Base-by-base conservation (phyloP, 2,113 vertebrate species). In the Oncorhynchus masou region DNA sequence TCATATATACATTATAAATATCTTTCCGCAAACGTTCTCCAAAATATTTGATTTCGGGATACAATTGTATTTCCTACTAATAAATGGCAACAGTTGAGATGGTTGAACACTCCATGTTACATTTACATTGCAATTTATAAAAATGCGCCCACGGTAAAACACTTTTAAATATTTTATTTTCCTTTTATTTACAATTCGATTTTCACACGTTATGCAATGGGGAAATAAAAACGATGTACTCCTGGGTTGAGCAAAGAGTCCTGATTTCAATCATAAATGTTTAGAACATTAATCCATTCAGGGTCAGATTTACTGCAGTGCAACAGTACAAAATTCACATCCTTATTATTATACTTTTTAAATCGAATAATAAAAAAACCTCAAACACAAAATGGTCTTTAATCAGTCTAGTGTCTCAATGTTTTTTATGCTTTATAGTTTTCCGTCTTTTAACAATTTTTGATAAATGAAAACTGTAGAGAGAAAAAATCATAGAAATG, bases 151-250 rank as follows among this genome's bases (percentile, higher is more conserved):
- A 83, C 76, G 74, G 45, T 76, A 67, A 79, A 78, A 71, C 70
- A 79, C 79, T 85, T 79, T 91, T 93, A 94, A 94, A 94, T 85
- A 82, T 84, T 89, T 86, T 85, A 80, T 80, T 91, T 84, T 71
- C 78, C 86, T 86, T 80, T 85, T 91, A 92, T 93, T 82, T 92
- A 92, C 90, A 92, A 69, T 74, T 81, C 69, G 70, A 57, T 69
- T 60, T 66, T 49, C 68, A 77, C 82, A 72, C 73, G n/a, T 65
- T 16, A 16, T 60, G 54, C 25, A 69, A 70, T 70, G 39, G 39
- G 39, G 9, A 29, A 57, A 79, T 72, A 64, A 22, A 2, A 59
- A 54, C 39, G 2, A 59, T 67, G 71, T 69, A 25, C 34, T 29
- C 49, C 34, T 24, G 8, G 39, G 39, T 11, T 62, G 39, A 45